phyloP scores from a whole-genome alignment of 2,888 invertebrate species.

The Horisme vitalbata region DNA sequence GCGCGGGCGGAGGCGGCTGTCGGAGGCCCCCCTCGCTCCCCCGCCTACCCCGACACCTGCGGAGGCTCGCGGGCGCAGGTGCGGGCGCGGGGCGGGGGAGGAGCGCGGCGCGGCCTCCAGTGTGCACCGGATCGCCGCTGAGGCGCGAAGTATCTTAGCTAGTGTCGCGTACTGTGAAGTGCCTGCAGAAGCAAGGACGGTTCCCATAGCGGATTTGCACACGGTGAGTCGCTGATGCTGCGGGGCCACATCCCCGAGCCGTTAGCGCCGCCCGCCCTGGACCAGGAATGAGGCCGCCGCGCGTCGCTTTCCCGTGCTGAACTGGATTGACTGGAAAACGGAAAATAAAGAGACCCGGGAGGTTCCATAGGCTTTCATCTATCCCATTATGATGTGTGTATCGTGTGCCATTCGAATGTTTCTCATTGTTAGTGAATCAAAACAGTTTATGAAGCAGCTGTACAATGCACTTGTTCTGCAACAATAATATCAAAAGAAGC shows the following conservation, averaged over 20 bases:
- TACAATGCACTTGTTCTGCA: no score
- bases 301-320: slow-evolving; percentile 51
- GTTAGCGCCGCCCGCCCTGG: slow-evolving; percentile 40
- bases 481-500: no score
- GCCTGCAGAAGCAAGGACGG: slow-evolving; percentile 16
- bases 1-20: slow-evolving; percentile 36
- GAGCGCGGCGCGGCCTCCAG: slow-evolving; percentile 50
- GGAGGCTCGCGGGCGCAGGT: slow-evolving; percentile 43
- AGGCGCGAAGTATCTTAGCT: slow-evolving; percentile 62
- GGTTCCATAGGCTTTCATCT: neutral
- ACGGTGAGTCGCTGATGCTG: slow-evolving; percentile 30
- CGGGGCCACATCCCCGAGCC: no score
- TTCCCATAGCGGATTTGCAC: slow-evolving; percentile 9
- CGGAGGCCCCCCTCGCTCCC: slow-evolving; percentile 35
- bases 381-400: neutral
- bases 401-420: neutral
- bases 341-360: neutral
- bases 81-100: slow-evolving; percentile 34
- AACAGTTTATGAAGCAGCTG: no score
- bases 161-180: slow-evolving; percentile 45
- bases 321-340: slow-evolving; percentile 10
- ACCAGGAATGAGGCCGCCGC: slow-evolving; percentile 52
- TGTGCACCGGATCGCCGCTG: slow-evolving; percentile 64
- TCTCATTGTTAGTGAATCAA: slow-evolving; percentile 6
- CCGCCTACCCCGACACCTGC: slow-evolving; percentile 39